Percentiles rank a stretch among this genome's conserved stretches.
Evolutionary conservation across 2,113 vertebrate species (phyloP).

Genomic region (Herpetotheres cachinnans): DNA sequence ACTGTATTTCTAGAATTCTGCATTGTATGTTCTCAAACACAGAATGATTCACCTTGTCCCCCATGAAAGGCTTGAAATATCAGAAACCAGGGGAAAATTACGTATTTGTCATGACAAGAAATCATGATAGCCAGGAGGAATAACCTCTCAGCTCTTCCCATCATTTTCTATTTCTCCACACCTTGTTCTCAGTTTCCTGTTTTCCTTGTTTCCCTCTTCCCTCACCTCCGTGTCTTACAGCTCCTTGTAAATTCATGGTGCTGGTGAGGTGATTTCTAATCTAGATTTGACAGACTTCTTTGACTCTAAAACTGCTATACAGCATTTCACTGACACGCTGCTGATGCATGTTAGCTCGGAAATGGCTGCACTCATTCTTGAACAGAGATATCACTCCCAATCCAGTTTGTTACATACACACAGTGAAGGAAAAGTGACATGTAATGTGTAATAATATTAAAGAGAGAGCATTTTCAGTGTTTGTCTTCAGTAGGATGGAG

Average conservation of each 20-base stretch:
- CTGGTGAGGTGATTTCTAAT: slow-evolving; percentile 4
- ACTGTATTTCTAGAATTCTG: background rate
- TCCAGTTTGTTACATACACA: background rate
- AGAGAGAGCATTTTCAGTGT: background rate
- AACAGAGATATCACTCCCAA: background rate
- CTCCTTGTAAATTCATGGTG: background rate
- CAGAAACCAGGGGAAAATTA: background rate
- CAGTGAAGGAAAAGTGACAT: background rate
- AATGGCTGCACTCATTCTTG: background rate
- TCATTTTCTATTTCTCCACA: background rate
- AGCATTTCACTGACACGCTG: background rate
- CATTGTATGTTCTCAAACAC: background rate
- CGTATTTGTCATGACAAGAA: background rate
- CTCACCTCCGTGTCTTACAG: background rate
- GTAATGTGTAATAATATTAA: background rate
- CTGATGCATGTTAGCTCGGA: background rate
- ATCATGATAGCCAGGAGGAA: background rate
- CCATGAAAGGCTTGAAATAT: background rate
- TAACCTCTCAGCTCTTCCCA: background rate
- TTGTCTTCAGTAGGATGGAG: background rate
- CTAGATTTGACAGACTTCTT: background rate
- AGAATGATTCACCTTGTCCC: background rate
- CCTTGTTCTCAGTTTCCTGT: background rate
- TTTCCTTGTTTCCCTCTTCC: background rate
- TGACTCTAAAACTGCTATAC: background rate